A percentile compares a stretch with the other conserved stretches of the same genome.
Evolutionary conservation across 1,140 invertebrate species (phyloP).

Genomic region (Galendromus occidentalis): DNA sequence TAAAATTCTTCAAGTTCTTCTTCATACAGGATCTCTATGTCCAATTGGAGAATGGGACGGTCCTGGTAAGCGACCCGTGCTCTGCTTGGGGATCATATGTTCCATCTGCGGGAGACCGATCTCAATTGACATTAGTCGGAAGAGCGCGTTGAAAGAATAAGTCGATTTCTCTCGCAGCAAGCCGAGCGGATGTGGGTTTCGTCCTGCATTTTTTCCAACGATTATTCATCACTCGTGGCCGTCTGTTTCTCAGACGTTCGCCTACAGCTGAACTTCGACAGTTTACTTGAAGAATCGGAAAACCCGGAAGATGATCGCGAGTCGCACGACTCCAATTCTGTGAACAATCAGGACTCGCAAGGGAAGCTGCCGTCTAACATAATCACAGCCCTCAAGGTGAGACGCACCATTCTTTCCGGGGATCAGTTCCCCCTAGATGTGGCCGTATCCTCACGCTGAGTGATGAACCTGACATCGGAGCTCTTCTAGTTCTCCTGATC

Average conservation of each 20-base stretch:
- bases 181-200: constrained; percentile 15
- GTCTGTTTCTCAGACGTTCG: constrained; percentile 17
- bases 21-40: constrained; percentile 4
- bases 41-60: not conserved
- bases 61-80: not conserved
- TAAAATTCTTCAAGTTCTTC: constrained; percentile 8
- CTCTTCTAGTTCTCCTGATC: too few species aligned
- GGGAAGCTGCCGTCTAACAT: not conserved
- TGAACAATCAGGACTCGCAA: constrained; percentile 4
- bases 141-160: too few species aligned
- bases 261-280: constrained; percentile 18
- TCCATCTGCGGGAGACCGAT: too few species aligned
- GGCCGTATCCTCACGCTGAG: too few species aligned
- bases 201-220: constrained; percentile 14
- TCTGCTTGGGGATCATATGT: too few species aligned
- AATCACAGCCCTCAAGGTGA: not conserved
- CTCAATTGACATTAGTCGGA: too few species aligned
- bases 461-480: not conserved
- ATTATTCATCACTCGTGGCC: constrained; percentile 15
- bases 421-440: too few species aligned
- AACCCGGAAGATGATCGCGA: not conserved
- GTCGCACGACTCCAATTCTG: not conserved
- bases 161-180: constrained; percentile 8
- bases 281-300: constrained; percentile 14
- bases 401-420: too few species aligned